Evolutionary conservation across 2,888 invertebrate genomes (phyloP).

Genomic region (Melitaea athalia): DNA sequence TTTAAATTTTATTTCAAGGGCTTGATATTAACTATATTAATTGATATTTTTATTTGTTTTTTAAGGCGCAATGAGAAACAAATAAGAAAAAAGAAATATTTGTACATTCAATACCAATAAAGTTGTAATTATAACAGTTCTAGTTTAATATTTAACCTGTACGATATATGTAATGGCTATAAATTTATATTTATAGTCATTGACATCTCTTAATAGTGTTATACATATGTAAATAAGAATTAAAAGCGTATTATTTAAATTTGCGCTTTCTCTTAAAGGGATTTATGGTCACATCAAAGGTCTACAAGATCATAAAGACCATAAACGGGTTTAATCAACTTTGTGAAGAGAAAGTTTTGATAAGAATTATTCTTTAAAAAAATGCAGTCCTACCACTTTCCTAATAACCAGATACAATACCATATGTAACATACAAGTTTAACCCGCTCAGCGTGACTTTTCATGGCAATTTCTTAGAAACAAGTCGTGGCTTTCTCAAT

Average conservation of each 20-base stretch:
- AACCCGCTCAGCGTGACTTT: constrained; percentile 39
- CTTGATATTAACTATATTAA: too few species aligned
- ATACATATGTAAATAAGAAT: background rate
- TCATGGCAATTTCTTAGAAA: constrained; percentile 42
- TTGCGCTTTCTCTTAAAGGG: constrained; percentile 20
- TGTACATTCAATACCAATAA: too few species aligned
- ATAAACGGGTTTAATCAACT: constrained; percentile 23
- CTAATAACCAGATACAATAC: constrained; percentile 54
- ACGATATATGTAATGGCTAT: background rate
- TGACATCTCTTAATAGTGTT: background rate
- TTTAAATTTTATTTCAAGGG: too few species aligned
- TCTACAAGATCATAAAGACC: background rate
- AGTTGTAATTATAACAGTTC: too few species aligned
- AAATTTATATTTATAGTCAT: background rate
- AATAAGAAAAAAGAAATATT: too few species aligned
- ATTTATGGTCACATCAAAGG: constrained; percentile 11
- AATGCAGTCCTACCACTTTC: constrained; percentile 69
- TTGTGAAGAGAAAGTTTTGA: constrained; percentile 60
- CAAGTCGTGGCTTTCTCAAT: constrained; percentile 39
- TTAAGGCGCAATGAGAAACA: too few species aligned
- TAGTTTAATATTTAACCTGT: too few species aligned
- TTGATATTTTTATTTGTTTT: too few species aligned
- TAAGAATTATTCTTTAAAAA: constrained; percentile 64
- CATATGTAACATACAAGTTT: constrained; percentile 59
- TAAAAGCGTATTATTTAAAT: constrained; percentile 1